Percentiles rank a stretch among this genome's conserved stretches.
Conservation (phyloP, 2,797 vertebrate genomes). For the Micromesistius poutassou region DNA sequence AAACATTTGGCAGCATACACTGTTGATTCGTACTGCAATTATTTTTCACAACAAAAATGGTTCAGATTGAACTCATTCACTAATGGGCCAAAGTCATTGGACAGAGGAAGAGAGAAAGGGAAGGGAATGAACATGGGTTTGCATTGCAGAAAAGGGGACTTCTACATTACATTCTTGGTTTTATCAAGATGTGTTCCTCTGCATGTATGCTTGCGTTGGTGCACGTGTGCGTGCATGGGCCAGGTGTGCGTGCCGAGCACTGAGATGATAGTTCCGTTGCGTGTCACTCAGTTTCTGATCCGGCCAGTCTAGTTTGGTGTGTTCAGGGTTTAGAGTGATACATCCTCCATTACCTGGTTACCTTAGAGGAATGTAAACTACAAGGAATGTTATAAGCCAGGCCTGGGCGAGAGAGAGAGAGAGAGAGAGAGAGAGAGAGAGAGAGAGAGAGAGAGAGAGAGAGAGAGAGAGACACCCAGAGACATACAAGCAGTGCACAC, state of each 20-base stretch:
- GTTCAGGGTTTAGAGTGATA: conserved; percentile 56
- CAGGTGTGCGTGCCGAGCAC: not conserved
- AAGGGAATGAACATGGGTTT: not conserved
- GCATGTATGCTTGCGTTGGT: not conserved
- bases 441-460: conserved; percentile 21
- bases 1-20: too few species aligned
- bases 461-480: conserved; percentile 16
- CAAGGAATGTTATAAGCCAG: conserved; percentile 53
- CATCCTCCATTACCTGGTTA: conserved; percentile 60
- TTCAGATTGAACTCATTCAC: too few species aligned
- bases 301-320: conserved; percentile 70
- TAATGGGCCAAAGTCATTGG: not conserved
- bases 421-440: not conserved
- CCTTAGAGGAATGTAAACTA: conserved; percentile 73
- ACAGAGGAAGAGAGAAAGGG: not conserved
- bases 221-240: conserved; percentile 28
- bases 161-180: too few species aligned
- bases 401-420: conserved; percentile 7
- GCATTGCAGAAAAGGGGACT: not conserved
- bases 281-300: conserved; percentile 56
- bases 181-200: too few species aligned
- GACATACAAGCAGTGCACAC: conserved; percentile 29
- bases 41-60: too few species aligned
- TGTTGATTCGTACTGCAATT: too few species aligned
- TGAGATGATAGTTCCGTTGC: conserved; percentile 48